Conservation (phyloP, 2,888 invertebrate species). For the Drosophila paracracens region DNA sequence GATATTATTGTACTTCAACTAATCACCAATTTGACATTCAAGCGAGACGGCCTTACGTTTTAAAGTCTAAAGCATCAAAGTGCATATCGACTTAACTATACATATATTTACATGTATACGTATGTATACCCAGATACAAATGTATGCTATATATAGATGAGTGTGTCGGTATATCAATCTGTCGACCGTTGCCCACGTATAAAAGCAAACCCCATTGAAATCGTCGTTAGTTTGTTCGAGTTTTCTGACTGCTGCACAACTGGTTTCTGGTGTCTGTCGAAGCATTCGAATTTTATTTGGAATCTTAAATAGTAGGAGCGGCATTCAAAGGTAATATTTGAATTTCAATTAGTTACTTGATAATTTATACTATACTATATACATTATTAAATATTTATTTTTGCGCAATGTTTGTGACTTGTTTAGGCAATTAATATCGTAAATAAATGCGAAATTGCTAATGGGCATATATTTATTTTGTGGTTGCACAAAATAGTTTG, state of each 20-base stretch:
- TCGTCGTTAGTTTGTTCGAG: conserved; percentile 70
- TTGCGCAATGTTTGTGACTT: conserved; percentile 18
- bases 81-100: conserved; percentile 40
- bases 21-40: conserved; percentile 75
- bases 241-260: conserved; percentile 62
- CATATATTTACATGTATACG: conserved; percentile 17
- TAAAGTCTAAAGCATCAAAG: conserved; percentile 70
- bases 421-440: neutral
- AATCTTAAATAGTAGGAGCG: conserved; percentile 44
- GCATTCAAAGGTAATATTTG: conserved; percentile 44
- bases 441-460: neutral
- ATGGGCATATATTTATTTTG: neutral
- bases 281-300: conserved; percentile 28
- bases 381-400: neutral
- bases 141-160: conserved; percentile 13
- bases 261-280: conserved; percentile 32
- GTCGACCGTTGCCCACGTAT: conserved; percentile 56
- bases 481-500: neutral
- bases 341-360: conserved; percentile 46
- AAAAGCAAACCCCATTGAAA: conserved; percentile 70
- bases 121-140: conserved; percentile 15
- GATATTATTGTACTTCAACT: conserved; percentile 71
- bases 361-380: neutral
- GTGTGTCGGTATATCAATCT: conserved; percentile 5
- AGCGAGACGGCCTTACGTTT: conserved; percentile 69